Evolutionary conservation across 2,888 invertebrate genomes (phyloP).

Genomic region (Caenorhabditis sp.): DNA sequence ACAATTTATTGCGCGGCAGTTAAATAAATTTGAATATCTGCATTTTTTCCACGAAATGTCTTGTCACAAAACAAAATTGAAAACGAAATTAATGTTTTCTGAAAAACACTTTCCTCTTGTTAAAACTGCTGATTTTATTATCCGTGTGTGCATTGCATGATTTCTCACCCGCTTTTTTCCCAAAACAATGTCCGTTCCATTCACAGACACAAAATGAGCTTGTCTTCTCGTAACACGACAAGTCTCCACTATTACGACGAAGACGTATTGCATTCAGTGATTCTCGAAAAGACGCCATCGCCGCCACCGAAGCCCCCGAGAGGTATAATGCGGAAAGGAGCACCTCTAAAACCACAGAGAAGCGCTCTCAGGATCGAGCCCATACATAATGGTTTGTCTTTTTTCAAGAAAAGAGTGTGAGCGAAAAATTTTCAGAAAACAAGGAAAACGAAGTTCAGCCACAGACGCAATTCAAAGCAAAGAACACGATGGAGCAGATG

Average conservation of each 20-base stretch:
- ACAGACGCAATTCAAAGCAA: constrained; percentile 41
- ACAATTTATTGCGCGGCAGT: constrained; percentile 26
- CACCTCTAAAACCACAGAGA: constrained; percentile 57
- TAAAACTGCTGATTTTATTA: no score
- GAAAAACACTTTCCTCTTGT: no score
- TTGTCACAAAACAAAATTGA: no score
- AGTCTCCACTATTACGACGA: constrained; percentile 12
- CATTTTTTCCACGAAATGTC: neutral
- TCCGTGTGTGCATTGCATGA: no score
- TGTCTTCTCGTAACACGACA: constrained; percentile 6
- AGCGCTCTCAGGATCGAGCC: constrained; percentile 51
- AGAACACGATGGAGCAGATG: constrained; percentile 44
- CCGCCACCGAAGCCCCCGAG: constrained; percentile 56
- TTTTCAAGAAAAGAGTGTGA: neutral
- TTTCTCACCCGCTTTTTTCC: neutral
- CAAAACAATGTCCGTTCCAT: constrained; percentile 26
- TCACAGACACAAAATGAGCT: constrained; percentile 34
- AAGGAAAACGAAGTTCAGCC: constrained; percentile 37
- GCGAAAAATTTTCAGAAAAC: constrained; percentile 24
- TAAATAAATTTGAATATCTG: constrained; percentile 10
- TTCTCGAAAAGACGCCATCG: constrained; percentile 36
- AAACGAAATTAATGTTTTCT: no score
- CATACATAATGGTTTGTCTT: constrained; percentile 13
- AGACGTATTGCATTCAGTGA: constrained; percentile 21
- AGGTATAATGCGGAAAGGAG: constrained; percentile 38